Conservation (phyloP, 2,888 invertebrate genomes). For the Yponomeuta plumbellus region DNA sequence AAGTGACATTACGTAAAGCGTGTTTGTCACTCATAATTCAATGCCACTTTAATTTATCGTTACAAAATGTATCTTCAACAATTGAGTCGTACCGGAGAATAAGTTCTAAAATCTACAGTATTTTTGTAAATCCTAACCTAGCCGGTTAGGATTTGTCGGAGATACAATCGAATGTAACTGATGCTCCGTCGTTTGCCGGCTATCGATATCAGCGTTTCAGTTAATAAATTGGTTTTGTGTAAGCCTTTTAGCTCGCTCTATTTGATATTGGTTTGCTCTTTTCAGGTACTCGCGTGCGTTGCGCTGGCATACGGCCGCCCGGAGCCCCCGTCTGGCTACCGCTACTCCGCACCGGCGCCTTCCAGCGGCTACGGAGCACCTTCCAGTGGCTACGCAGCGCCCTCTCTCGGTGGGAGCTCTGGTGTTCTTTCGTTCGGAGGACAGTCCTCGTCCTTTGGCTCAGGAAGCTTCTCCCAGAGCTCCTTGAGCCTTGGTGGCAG, state of each 20-base stretch:
- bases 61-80: not conserved
- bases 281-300: constrained; percentile 69
- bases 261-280: constrained; percentile 29
- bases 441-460: constrained; percentile 24
- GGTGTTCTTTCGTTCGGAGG: constrained; percentile 30
- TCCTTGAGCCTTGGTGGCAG: constrained; percentile 35
- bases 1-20: constrained; percentile 1
- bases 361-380: constrained; percentile 42
- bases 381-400: constrained; percentile 13
- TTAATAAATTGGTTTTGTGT: not conserved
- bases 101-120: too few relatives aligned
- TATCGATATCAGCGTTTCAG: not conserved
- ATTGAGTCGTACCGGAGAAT: too few relatives aligned
- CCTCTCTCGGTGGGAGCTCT: constrained; percentile 23
- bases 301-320: constrained; percentile 67
- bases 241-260: constrained; percentile 8
- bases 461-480: constrained; percentile 41
- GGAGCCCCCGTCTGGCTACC: constrained; percentile 71
- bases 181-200: not conserved
- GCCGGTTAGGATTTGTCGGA: not conserved
- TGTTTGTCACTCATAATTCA: not conserved
- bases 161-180: not conserved
- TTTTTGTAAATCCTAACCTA: too few relatives aligned
- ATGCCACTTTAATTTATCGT: not conserved
- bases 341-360: constrained; percentile 52